Conservation (phyloP, 1,140 invertebrate species). For the Drosophila ogumai region DNA sequence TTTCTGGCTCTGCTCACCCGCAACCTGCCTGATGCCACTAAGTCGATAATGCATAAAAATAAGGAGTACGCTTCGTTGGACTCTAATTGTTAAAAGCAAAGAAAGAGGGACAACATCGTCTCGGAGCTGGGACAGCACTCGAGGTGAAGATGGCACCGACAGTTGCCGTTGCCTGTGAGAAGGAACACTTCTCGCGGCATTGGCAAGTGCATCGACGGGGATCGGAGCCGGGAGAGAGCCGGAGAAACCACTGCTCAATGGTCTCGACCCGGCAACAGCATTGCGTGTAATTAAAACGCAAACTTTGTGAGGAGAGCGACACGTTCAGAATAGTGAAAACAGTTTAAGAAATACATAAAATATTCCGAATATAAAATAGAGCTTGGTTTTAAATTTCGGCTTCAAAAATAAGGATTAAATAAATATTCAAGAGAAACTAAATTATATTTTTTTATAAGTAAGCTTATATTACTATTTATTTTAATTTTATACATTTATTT, state of each 20-base stretch:
- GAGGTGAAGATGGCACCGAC: conserved; percentile 43
- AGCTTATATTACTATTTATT: too few relatives aligned
- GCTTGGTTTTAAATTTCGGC: too few relatives aligned
- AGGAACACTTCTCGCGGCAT: conserved; percentile 7
- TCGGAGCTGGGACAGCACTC: conserved; percentile 28
- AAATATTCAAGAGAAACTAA: too few relatives aligned
- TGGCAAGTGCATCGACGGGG: conserved; percentile 42
- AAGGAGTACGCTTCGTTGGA: conserved; percentile 82
- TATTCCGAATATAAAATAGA: neutral
- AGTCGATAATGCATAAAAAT: conserved; percentile 82
- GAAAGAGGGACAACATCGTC: conserved; percentile 43
- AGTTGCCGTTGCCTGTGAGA: conserved; percentile 7
- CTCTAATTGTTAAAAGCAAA: conserved; percentile 80
- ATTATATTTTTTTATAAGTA: too few relatives aligned
- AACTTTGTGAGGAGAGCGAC: conserved; percentile 49
- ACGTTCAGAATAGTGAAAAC: conserved; percentile 1
- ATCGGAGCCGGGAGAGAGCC: conserved; percentile 9
- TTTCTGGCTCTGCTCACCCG: conserved; percentile 32
- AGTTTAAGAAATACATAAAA: conserved; percentile 1
- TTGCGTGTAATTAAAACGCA: conserved; percentile 83
- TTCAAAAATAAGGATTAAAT: too few relatives aligned
- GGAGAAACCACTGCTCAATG: conserved; percentile 20
- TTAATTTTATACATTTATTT: too few relatives aligned
- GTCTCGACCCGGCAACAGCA: conserved; percentile 34
- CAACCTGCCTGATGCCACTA: conserved; percentile 66